phyloP scores from a whole-genome alignment of 2,888 invertebrate species.

The Euplexia lucipara region DNA sequence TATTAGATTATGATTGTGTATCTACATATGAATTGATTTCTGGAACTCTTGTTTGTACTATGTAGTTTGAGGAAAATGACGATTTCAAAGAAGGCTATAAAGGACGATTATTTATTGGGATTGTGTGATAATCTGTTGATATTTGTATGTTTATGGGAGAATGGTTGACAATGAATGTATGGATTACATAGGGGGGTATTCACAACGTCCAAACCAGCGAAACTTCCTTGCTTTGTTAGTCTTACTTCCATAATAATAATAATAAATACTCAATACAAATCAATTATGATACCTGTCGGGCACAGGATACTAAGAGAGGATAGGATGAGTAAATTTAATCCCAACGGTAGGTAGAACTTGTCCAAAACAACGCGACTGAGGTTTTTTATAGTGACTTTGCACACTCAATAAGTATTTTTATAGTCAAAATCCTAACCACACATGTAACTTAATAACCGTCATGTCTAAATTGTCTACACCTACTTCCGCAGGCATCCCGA shows the following conservation, averaged over 20 bases:
- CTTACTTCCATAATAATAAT: background rate
- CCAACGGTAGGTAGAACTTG: background rate
- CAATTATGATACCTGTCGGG: too few relatives aligned
- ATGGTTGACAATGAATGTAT: background rate
- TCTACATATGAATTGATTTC: constrained; percentile 47
- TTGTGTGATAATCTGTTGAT: constrained; percentile 23
- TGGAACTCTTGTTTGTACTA: constrained; percentile 30
- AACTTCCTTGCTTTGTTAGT: background rate
- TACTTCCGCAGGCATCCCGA: background rate
- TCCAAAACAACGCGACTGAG: background rate
- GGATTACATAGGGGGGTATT: too few relatives aligned
- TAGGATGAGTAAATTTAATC: background rate
- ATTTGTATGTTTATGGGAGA: constrained; percentile 6
- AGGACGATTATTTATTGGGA: constrained; percentile 21
- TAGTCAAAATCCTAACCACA: background rate
- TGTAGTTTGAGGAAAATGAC: constrained; percentile 27
- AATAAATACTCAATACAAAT: too few relatives aligned
- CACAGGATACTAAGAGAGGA: too few relatives aligned
- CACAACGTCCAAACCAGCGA: background rate
- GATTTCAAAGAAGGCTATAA: background rate
- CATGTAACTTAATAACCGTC: constrained; percentile 23
- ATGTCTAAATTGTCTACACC: constrained; percentile 8
- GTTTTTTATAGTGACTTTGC: background rate
- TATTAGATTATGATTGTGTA: constrained; percentile 52
- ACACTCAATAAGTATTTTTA: background rate